A percentile compares a stretch with the other conserved stretches of the same genome.
These are phyloP conservation scores for Oenanthe melanoleuca DNA, from an alignment of 2,113 vertebrate species.

Conservation along the genomic window DNA sequence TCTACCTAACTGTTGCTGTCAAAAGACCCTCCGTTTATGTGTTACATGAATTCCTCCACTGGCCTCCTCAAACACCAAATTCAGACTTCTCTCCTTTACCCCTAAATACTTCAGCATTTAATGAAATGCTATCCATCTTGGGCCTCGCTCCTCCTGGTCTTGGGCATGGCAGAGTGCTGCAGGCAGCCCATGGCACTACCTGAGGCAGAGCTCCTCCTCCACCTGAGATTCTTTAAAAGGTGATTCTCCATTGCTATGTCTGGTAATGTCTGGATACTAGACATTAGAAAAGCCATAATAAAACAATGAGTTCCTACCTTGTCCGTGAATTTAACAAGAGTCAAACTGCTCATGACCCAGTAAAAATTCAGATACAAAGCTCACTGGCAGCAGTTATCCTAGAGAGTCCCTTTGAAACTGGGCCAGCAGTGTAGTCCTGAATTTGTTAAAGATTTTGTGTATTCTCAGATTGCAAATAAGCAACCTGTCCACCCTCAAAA, in stretches of 20 bases:
- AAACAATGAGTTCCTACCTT: neutral
- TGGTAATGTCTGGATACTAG: neutral
- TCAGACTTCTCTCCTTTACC: neutral
- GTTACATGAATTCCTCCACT: neutral
- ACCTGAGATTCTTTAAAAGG: neutral
- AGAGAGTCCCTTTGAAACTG: neutral
- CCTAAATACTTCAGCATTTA: neutral
- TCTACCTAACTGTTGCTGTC: neutral
- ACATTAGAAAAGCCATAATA: neutral
- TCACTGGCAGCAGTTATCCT: neutral
- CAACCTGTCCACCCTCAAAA: neutral
- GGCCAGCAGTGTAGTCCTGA: neutral
- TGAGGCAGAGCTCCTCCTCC: neutral
- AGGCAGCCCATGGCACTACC: neutral
- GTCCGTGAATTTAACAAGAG: neutral
- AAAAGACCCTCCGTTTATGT: neutral
- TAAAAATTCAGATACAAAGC: neutral
- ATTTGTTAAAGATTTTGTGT: neutral
- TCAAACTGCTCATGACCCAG: neutral
- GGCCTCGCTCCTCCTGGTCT: rapidly evolving
- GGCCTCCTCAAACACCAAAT: neutral
- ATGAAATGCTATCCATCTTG: neutral
- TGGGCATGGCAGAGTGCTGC: neutral
- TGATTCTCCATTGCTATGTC: neutral
- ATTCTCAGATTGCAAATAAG: neutral